A percentile compares a stretch with the other conserved stretches of the same genome.
Conservation (phyloP, 2,797 vertebrate genomes). For the Octomys mimax region DNA sequence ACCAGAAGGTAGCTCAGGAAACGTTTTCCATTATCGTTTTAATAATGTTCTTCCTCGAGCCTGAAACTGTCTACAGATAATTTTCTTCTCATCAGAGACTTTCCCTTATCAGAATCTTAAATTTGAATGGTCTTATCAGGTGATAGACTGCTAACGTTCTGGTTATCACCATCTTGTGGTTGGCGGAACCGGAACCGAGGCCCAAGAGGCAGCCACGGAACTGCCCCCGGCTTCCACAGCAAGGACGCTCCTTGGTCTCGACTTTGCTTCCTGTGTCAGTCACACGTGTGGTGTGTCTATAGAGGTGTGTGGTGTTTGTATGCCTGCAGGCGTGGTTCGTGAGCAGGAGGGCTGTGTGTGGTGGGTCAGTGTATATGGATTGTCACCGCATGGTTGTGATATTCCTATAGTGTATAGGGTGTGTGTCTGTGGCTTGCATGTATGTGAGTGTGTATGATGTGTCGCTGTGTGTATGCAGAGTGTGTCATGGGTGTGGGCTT, state of each 20-base stretch:
- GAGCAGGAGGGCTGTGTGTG: not conserved
- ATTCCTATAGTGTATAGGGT: not conserved
- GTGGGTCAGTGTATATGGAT: not conserved
- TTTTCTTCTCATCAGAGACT: not conserved
- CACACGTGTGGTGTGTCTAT: not conserved
- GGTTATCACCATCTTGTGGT: not conserved
- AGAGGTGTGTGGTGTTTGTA: too few species aligned
- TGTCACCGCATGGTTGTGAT: too few species aligned
- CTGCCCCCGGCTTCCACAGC: not conserved
- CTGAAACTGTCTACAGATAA: not conserved
- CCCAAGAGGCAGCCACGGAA: not conserved
- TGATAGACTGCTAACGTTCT: not conserved
- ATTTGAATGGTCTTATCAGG: not conserved
- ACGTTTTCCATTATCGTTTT: not conserved
- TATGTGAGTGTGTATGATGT: rapidly evolving
- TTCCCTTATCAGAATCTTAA: not conserved
- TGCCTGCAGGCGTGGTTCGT: not conserved
- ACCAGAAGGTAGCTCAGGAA: not conserved
- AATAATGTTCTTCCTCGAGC: constrained; percentile 15
- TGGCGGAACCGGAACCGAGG: not conserved
- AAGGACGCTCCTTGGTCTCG: too few species aligned
- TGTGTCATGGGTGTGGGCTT: not conserved
- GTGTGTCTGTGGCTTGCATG: not conserved
- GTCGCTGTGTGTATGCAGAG: not conserved
- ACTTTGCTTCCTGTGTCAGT: not conserved